Conservation (phyloP, 2,888 invertebrate genomes). For the Pseudolycoriella hygida region DNA sequence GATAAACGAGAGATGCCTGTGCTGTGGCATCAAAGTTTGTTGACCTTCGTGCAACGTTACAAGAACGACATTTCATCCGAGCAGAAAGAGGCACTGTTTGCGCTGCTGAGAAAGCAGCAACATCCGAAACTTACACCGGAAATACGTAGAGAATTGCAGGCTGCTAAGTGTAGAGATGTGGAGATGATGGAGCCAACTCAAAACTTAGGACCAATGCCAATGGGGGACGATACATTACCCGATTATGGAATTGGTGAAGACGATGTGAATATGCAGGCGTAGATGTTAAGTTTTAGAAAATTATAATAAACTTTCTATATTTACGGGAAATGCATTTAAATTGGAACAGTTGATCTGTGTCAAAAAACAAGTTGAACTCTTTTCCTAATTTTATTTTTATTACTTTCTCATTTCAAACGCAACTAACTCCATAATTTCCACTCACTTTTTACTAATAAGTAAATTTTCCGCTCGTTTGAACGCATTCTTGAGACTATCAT, state of each 20-base stretch:
- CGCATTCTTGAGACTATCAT: too few relatives aligned
- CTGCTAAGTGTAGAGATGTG: constrained; percentile 61
- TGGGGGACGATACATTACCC: constrained; percentile 1
- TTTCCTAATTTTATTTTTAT: too few relatives aligned
- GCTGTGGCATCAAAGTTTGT: constrained; percentile 88
- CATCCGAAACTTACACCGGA: constrained; percentile 42
- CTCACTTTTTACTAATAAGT: too few relatives aligned
- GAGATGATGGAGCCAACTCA: constrained; percentile 31
- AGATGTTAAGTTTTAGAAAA: too few relatives aligned
- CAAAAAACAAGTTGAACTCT: too few relatives aligned
- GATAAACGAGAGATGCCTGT: constrained; percentile 80
- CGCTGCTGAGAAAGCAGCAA: constrained; percentile 38
- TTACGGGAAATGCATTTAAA: too few relatives aligned
- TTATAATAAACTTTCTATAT: too few relatives aligned
- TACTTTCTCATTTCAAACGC: too few relatives aligned
- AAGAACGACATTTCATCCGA: constrained; percentile 88
- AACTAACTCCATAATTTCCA: too few relatives aligned
- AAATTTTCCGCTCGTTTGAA: too few relatives aligned
- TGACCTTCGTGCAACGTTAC: constrained; percentile 89
- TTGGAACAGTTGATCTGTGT: too few relatives aligned
- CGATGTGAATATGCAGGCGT: neutral
- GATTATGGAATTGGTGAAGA: constrained; percentile 4
- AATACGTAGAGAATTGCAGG: constrained; percentile 71
- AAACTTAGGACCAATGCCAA: neutral
- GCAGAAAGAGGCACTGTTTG: constrained; percentile 72